A percentile compares a stretch with the other conserved stretches of the same genome.
Evolutionary conservation across 2,888 invertebrate genomes (phyloP).

Genomic region (Lumbricus terrestris): DNA sequence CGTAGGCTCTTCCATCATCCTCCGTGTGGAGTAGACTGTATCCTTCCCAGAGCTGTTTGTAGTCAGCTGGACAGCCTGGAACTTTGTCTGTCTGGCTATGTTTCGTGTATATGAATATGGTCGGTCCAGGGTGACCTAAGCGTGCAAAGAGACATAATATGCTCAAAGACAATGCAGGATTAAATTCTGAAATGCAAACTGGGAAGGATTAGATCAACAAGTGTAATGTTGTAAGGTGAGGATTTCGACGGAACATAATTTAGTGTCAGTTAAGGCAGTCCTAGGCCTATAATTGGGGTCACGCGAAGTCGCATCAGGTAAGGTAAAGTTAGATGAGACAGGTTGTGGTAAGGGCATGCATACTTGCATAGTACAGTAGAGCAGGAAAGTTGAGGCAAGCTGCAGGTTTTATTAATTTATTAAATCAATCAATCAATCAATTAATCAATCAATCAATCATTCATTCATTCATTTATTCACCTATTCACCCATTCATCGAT

Average conservation of each 20-base stretch:
- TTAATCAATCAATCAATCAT: too few relatives aligned
- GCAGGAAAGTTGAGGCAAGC: too few relatives aligned
- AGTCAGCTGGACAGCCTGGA: conserved; percentile 82
- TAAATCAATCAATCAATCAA: too few relatives aligned
- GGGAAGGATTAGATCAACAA: neutral
- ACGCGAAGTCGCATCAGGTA: neutral
- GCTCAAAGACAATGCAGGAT: neutral
- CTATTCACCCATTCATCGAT: too few relatives aligned
- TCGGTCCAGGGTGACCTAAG: neutral
- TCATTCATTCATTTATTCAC: too few relatives aligned
- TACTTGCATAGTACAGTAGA: too few relatives aligned
- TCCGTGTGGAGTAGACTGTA: conserved; percentile 92
- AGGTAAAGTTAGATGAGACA: neutral
- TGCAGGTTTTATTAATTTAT: neutral
- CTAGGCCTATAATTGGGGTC: neutral
- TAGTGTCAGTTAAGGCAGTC: neutral
- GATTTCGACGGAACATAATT: too few relatives aligned
- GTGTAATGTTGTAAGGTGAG: neutral
- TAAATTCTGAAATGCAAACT: neutral
- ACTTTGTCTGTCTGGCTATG: conserved; percentile 84
- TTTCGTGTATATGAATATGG: neutral
- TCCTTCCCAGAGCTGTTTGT: conserved; percentile 88
- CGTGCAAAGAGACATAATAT: neutral
- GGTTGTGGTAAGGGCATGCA: neutral
- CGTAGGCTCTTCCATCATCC: conserved; percentile 93